Conservation (phyloP, 1,140 invertebrate species). For the Ostrea denselamellosa region DNA sequence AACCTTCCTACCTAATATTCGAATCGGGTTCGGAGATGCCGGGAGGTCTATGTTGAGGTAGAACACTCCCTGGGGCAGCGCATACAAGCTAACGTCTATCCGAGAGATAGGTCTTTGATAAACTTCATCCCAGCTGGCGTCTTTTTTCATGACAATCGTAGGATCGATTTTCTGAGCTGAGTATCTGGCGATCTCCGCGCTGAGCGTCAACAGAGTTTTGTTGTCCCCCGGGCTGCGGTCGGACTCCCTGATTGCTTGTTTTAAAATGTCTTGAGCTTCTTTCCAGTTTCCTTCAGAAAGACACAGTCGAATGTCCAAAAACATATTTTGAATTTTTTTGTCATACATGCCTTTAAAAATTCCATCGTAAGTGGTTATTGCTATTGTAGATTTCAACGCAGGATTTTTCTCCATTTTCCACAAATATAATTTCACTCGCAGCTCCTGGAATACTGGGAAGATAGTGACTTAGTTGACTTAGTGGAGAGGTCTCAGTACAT, state of each 20-base stretch:
- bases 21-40: slow-evolving; percentile 40
- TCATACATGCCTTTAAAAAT: slow-evolving; percentile 66
- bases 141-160: background rate
- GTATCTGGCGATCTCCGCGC: slow-evolving; percentile 57
- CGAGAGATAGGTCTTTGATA: slow-evolving; percentile 46
- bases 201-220: slow-evolving; percentile 54
- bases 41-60: slow-evolving; percentile 52
- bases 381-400: slow-evolving; percentile 47
- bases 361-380: slow-evolving; percentile 63
- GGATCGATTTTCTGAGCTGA: slow-evolving; percentile 51
- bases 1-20: slow-evolving; percentile 58
- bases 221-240: slow-evolving; percentile 44
- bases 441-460: too few species aligned
- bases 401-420: background rate
- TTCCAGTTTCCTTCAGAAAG: slow-evolving; percentile 53
- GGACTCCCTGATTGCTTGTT: slow-evolving; percentile 44
- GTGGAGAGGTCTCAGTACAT: too few species aligned
- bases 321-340: slow-evolving; percentile 49
- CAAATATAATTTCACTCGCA: background rate
- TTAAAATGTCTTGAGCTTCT: slow-evolving; percentile 44
- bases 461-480: too few species aligned
- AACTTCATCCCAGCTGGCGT: slow-evolving; percentile 49
- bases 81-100: slow-evolving; percentile 49
- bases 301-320: slow-evolving; percentile 48
- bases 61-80: slow-evolving; percentile 63